phyloP scores from a whole-genome alignment of 2,888 invertebrate species.

The Tryphoninae sp. region DNA sequence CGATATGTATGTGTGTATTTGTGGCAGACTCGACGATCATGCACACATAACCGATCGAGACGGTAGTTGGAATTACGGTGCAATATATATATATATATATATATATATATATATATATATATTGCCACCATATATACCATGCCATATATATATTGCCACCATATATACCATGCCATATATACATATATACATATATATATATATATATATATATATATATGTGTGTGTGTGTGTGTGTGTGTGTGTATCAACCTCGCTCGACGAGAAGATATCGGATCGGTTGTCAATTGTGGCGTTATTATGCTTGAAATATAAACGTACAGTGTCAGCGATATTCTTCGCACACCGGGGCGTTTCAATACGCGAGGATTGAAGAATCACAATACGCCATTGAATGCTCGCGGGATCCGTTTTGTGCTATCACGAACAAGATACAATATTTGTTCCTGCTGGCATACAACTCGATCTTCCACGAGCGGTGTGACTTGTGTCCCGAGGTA shows the following conservation, averaged over 20 bases:
- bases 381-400: slow-evolving; percentile 16
- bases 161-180: too few relatives aligned
- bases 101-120: too few relatives aligned
- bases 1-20: slow-evolving; percentile 19
- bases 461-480: slow-evolving; percentile 6
- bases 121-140: too few relatives aligned
- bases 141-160: too few relatives aligned
- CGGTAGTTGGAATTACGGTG: slow-evolving; percentile 30
- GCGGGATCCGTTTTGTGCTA: slow-evolving; percentile 1
- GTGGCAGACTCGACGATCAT: background rate
- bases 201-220: background rate
- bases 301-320: slow-evolving; percentile 50
- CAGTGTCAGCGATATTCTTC: slow-evolving; percentile 46
- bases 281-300: slow-evolving; percentile 59
- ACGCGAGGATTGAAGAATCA: slow-evolving; percentile 9
- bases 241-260: background rate
- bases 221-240: too few relatives aligned
- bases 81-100: background rate
- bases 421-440: slow-evolving; percentile 33
- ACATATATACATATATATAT: background rate
- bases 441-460: slow-evolving; percentile 12
- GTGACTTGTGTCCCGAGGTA: slow-evolving; percentile 41
- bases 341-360: background rate
- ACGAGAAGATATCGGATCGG: slow-evolving; percentile 54
- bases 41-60: slow-evolving; percentile 5